phyloP scores from a whole-genome alignment of 1,140 invertebrate species.

The Hycleus phaleratus region DNA sequence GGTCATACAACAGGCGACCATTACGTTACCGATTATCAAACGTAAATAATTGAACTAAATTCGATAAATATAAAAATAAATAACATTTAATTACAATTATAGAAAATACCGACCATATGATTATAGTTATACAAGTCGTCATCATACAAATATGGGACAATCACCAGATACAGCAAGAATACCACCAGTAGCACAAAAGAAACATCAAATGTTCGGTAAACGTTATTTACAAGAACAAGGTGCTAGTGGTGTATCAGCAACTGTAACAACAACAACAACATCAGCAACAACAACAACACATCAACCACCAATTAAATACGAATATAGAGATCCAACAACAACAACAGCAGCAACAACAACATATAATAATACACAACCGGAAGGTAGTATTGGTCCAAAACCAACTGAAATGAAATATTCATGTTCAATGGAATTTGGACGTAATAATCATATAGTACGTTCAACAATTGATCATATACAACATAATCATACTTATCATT shows the following conservation, averaged over 20 bases:
- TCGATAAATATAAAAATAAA: not conserved
- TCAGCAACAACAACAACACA: constrained; percentile 30
- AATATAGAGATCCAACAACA: constrained; percentile 47
- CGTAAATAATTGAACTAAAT: constrained; percentile 11
- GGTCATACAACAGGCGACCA: constrained; percentile 58
- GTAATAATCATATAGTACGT: constrained; percentile 45
- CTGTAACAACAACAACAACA: constrained; percentile 21
- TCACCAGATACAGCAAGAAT: constrained; percentile 40
- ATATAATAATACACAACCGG: constrained; percentile 22
- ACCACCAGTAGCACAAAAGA: constrained; percentile 77
- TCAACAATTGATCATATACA: constrained; percentile 56
- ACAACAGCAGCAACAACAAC: constrained; percentile 32
- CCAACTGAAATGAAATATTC: constrained; percentile 61
- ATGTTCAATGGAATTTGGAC: constrained; percentile 61
- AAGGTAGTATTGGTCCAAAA: constrained; percentile 45
- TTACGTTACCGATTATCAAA: constrained; percentile 51
- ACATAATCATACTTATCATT: constrained; percentile 78
- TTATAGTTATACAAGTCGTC: constrained; percentile 53
- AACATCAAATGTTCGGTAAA: constrained; percentile 86
- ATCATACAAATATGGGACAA: constrained; percentile 29
- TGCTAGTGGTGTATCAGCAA: constrained; percentile 5
- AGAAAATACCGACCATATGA: constrained; percentile 74
- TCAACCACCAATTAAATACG: constrained; percentile 53
- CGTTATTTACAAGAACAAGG: constrained; percentile 56
- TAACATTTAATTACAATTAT: constrained; percentile 3